Percentiles rank a stretch among this genome's conserved stretches.
Evolutionary conservation across 1,140 invertebrate species (phyloP).

Genomic region (Harlomillsia oculata): DNA sequence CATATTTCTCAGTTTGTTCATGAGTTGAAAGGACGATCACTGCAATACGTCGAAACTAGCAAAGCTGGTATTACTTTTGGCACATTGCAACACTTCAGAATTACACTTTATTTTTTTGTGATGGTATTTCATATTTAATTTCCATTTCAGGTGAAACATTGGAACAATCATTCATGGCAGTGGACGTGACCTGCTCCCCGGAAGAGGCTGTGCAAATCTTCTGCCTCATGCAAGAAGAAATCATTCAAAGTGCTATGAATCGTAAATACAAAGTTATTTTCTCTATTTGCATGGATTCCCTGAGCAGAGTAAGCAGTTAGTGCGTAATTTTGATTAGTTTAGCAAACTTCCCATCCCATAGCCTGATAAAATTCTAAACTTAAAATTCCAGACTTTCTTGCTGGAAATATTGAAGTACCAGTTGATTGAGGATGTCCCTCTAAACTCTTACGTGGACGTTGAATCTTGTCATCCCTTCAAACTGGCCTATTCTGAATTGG

Average conservation of each 20-base stretch:
- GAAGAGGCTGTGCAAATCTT: not conserved
- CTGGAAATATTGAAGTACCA: slow-evolving; percentile 1
- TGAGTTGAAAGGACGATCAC: too few species aligned
- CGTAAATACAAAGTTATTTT: not conserved
- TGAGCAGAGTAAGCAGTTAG: not conserved
- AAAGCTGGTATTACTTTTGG: too few species aligned
- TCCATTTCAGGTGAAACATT: not conserved
- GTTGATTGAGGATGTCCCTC: not conserved
- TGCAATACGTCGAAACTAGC: too few species aligned
- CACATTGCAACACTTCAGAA: not conserved
- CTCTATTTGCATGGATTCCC: not conserved
- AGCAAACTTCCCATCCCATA: not conserved
- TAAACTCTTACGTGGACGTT: not conserved
- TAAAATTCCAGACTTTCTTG: not conserved
- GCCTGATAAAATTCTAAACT: not conserved
- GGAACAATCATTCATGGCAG: not conserved
- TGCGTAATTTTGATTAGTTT: not conserved
- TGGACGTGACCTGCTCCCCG: not conserved
- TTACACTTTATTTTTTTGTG: not conserved
- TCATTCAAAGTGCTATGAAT: not conserved
- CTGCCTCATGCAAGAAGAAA: not conserved
- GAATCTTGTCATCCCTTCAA: not conserved
- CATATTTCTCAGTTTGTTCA: too few species aligned
- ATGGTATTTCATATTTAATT: not conserved
- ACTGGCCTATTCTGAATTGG: not conserved